Percentiles rank a stretch among this genome's conserved stretches.
phyloP scores from a whole-genome alignment of 2,888 invertebrate species.

The Leptinotarsa haldemani region DNA sequence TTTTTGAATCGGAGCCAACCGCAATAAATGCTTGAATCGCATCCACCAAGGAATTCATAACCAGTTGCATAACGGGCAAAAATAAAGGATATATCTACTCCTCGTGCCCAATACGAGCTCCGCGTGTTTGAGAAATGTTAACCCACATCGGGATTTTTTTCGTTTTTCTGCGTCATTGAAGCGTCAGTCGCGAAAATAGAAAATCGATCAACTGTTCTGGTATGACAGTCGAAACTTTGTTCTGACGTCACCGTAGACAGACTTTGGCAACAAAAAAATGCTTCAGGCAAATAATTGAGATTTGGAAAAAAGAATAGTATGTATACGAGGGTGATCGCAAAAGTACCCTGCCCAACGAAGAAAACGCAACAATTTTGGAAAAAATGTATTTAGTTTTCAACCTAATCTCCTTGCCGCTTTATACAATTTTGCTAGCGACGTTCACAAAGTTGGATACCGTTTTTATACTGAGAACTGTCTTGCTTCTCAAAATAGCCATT shows the following conservation, averaged over 20 bases:
- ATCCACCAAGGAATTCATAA: background rate
- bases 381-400: too few relatives aligned
- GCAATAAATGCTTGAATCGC: background rate
- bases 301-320: too few relatives aligned
- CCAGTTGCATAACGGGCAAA: background rate
- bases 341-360: too few relatives aligned
- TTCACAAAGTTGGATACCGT: too few relatives aligned
- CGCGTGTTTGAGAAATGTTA: conserved; percentile 10
- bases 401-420: too few relatives aligned
- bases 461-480: too few relatives aligned
- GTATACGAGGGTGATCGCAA: too few relatives aligned
- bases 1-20: background rate
- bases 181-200: conserved; percentile 16
- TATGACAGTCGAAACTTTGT: background rate
- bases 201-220: background rate
- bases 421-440: too few relatives aligned
- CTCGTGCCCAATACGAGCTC: background rate
- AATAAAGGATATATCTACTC: background rate
- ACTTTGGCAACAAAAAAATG: background rate
- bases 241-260: background rate
- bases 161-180: conserved; percentile 1
- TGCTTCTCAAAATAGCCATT: too few relatives aligned
- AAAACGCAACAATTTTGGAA: too few relatives aligned
- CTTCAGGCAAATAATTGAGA: too few relatives aligned
- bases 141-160: background rate